Base-by-base conservation (phyloP, 2,797 vertebrate species). In the Gymnodraco acuticeps region DNA sequence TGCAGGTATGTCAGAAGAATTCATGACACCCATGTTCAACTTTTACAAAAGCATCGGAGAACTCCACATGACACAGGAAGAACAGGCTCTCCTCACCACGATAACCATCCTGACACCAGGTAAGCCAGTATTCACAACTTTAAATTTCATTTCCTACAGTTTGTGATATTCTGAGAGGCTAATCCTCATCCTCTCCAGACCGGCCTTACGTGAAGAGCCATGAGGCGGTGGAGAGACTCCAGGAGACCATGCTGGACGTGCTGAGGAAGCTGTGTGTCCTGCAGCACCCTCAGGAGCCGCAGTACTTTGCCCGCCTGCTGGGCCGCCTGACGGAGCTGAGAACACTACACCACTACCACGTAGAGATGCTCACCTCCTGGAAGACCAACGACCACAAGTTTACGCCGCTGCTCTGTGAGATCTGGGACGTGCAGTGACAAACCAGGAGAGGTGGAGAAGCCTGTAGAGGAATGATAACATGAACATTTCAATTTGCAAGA, bases 341-440 rank as follows among this genome's bases (percentile, higher is more conserved):
- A 72, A 99, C 98, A 1, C 97, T 99, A 88, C 99, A 96, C 90
- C 98, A 99, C 56, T 95, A 99, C 87, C 98, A 99, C 0, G 94
- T 97, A 0, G 97, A 99, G 89, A 98, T 99, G 98, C 93, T 99
- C 78, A 96, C 97, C 78, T 98, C 98, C 2, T 99, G 98, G 98
- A 96, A 96, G 69, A 95, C 95, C 70, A 98, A 96, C 0, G 96
- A 99, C 81, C 97, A 98, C 90, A 99, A 99, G 87, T 98, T 99
- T 82, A 99, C 97, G 17, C 98, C 98, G 0, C 95, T 99, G 52
- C 97, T 99, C 83, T 99, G 98, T 76, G 98, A 99, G 90, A 97
- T 99, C 94, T 99, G 98, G 98, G 98, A 99, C 10, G 97, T 99
- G 52, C 96, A 99, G 93, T 99, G 96, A 98, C 3, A 2, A 52